Conservation (phyloP, 2,888 invertebrate species). For the Galeopsomyia nigrocyanea region DNA sequence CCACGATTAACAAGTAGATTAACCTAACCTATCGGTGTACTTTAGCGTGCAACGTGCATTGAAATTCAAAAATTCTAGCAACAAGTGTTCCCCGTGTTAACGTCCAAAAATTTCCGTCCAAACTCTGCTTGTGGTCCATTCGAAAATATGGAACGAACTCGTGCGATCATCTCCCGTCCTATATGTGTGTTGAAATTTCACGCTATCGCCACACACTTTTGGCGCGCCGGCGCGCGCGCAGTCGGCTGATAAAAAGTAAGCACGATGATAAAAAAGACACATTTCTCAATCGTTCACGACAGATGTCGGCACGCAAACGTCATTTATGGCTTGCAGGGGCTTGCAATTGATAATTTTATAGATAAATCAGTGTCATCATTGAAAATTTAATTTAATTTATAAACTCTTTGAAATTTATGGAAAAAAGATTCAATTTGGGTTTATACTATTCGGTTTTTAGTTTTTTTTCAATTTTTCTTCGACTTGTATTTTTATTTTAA, state of each 20-base stretch:
- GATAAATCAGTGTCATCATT: no score
- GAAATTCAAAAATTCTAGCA: not conserved
- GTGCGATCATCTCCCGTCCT: constrained; percentile 1
- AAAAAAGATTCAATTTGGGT: no score
- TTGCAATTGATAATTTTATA: not conserved
- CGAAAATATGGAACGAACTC: constrained; percentile 24
- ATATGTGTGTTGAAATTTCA: constrained; percentile 20
- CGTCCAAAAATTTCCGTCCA: not conserved
- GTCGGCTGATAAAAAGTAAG: not conserved
- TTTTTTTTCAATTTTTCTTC: no score
- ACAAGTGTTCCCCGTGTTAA: not conserved
- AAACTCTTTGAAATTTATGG: no score
- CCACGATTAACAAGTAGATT: not conserved
- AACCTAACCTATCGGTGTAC: constrained; percentile 21
- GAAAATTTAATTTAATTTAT: no score
- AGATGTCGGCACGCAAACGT: constrained; percentile 1
- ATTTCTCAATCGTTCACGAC: constrained; percentile 11
- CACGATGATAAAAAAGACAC: not conserved
- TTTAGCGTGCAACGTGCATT: no score
- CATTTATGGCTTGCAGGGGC: not conserved
- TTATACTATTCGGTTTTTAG: no score
- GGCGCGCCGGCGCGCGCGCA: not conserved
- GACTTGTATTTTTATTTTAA: no score
- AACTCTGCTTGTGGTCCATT: constrained; percentile 16
- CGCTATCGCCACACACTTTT: constrained; percentile 1